Evolutionary conservation across 2,888 invertebrate genomes (phyloP).

Genomic region (Phalera bucephala): DNA sequence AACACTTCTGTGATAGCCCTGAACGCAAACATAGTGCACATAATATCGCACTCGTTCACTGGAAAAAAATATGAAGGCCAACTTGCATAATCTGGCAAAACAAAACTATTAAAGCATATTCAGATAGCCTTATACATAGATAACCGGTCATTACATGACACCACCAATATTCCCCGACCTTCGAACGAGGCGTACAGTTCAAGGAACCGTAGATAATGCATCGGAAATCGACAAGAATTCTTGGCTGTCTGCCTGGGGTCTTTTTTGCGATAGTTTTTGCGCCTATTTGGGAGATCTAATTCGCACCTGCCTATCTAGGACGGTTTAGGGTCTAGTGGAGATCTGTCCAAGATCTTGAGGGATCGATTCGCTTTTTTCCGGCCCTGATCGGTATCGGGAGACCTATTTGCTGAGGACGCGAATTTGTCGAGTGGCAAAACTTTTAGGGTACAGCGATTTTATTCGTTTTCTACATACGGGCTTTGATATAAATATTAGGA

Average conservation of each 20-base stretch:
- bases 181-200: slow-evolving; percentile 31
- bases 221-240: slow-evolving; percentile 30
- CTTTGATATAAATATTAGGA: too few relatives aligned
- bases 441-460: background rate
- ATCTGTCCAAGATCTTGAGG: slow-evolving; percentile 1
- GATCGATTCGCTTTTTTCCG: slow-evolving; percentile 2
- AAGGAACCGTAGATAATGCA: slow-evolving; percentile 33
- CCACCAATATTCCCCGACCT: slow-evolving; percentile 23
- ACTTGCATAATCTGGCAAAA: too few relatives aligned
- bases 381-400: background rate
- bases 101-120: too few relatives aligned
- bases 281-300: background rate
- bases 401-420: background rate
- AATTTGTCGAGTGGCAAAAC: background rate
- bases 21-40: too few relatives aligned
- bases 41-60: too few relatives aligned
- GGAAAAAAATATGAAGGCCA: too few relatives aligned
- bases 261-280: slow-evolving; percentile 10
- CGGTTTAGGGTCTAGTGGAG: background rate
- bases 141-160: background rate
- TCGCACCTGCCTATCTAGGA: slow-evolving; percentile 1
- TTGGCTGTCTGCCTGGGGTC: slow-evolving; percentile 22
- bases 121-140: background rate
- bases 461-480: too few relatives aligned
- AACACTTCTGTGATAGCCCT: too few relatives aligned